phyloP scores from a whole-genome alignment of 64 coral and sea anemone species.

The Montipora cactus region DNA sequence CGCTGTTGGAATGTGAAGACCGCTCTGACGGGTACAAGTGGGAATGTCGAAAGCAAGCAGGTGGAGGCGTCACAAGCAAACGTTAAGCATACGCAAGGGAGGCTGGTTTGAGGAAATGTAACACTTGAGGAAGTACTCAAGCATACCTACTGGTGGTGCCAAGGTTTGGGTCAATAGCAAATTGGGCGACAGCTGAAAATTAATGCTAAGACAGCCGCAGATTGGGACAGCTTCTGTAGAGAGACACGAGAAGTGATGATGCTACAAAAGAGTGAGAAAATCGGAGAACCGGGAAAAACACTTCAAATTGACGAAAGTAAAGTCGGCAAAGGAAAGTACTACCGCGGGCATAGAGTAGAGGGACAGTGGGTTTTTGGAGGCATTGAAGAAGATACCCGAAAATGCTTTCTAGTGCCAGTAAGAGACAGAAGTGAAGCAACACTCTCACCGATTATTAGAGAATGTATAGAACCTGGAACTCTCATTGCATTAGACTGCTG shows the following conservation, averaged over 20 bases:
- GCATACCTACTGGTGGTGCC: conserved; percentile 11
- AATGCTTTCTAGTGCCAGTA: conserved; percentile 14
- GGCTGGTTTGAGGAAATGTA: neutral
- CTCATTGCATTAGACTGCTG: neutral
- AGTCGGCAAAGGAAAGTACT: neutral
- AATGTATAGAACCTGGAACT: neutral
- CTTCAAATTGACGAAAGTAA: conserved; percentile 3
- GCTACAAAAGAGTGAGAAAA: conserved; percentile 9
- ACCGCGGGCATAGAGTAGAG: neutral
- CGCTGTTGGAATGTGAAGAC: conserved; percentile 11
- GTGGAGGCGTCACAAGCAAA: conserved; percentile 11
- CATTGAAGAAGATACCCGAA: conserved; percentile 7
- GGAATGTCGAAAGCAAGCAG: conserved; percentile 18
- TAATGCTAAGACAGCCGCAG: neutral
- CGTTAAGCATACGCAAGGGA: neutral
- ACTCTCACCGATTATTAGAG: neutral
- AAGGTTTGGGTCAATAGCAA: conserved; percentile 1
- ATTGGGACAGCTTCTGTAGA: conserved; percentile 7
- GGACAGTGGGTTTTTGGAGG: conserved; percentile 16
- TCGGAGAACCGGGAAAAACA: conserved; percentile 7
- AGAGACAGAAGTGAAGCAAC: neutral
- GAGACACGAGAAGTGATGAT: neutral
- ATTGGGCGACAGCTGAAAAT: conserved; percentile 8
- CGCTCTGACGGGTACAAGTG: conserved; percentile 13
- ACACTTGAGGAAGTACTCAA: conserved; percentile 1